Evolutionary conservation across 2,797 vertebrate genomes (phyloP), one percentile per base, ranked within the genome.

Genomic region (Strix occidentalis): DNA sequence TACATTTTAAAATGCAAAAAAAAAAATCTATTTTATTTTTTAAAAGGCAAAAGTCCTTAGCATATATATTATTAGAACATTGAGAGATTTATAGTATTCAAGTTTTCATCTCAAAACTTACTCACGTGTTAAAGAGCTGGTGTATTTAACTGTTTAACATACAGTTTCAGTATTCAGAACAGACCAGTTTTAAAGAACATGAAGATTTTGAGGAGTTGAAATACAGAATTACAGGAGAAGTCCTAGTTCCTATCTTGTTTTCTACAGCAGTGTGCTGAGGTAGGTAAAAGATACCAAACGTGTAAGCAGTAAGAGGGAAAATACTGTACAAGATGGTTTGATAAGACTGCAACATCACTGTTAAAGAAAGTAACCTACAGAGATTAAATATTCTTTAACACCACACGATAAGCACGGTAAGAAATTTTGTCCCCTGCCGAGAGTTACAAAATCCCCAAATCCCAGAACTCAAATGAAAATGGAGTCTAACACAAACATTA

Each of bases 401-500:
- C 13, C 75, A 58, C 33, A 17, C 0, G 1, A 31, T 35, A n/a
- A 87, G n/a, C 51, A 28, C n/a, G n/a, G 0, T 5, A 51, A 29
- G 37, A 84, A 87, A 93, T 78, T 54, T 48, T 41, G 23, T 39
- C 21, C 66, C 58, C 63, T 84, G 75, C 79, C 66, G 60, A 87
- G 68, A 82, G n/a, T 24, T 37, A 71, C 61, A 70, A 88, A 94
- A 90, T n/a, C 41, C 61, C 58, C 53, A 90, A 54, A 78, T 56
- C 69, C 37, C 85, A 82, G 61, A 81, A 77, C 33, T 69, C 82
- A 77, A 56, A 71, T 58, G 61, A 84, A 96, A 84, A 84, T 90
- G 70, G 82, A 97, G 76, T 50, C 81, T 21, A 88, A 16, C 39
- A 66, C 43, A 75, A 83, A 48, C 69, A 88, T 58, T 45, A 24